These are phyloP conservation scores for Chrysocyon brachyurus DNA, from an alignment of 2,797 vertebrate species.

Conservation along the genomic window DNA sequence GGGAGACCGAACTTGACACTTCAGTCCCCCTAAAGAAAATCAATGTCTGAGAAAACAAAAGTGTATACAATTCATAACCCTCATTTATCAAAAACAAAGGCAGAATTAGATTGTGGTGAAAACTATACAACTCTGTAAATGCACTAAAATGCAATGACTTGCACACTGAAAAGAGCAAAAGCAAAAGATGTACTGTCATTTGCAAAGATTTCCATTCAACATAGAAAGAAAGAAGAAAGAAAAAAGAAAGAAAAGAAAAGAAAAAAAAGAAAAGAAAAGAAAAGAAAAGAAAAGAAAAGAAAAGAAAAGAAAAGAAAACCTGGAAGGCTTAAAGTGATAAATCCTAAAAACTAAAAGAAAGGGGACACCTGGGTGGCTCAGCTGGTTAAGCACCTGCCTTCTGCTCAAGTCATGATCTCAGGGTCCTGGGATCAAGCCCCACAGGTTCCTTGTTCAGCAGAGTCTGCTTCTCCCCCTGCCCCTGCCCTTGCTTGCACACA, in stretches of 20 bases:
- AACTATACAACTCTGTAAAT: neutral
- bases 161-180: conserved; percentile 37
- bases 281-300: neutral
- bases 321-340: conserved; percentile 23
- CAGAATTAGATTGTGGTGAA: neutral
- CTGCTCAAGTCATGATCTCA: no score
- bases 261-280: neutral
- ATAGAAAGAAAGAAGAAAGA: neutral
- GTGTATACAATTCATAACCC: neutral
- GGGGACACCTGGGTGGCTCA: conserved; percentile 7
- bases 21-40: neutral
- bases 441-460: no score
- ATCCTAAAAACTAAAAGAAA: neutral
- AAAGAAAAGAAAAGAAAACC: neutral
- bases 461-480: no score
- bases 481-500: no score
- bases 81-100: conserved; percentile 37
- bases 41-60: neutral
- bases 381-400: no score
- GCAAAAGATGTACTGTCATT: neutral
- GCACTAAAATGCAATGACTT: conserved; percentile 7
- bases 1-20: neutral
- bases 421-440: no score
- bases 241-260: conserved; percentile 24
- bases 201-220: conserved; percentile 37